Percentiles rank a stretch among this genome's conserved stretches.
phyloP scores from a whole-genome alignment of 2,797 vertebrate genomes.

The Arctocebus calabarensis region DNA sequence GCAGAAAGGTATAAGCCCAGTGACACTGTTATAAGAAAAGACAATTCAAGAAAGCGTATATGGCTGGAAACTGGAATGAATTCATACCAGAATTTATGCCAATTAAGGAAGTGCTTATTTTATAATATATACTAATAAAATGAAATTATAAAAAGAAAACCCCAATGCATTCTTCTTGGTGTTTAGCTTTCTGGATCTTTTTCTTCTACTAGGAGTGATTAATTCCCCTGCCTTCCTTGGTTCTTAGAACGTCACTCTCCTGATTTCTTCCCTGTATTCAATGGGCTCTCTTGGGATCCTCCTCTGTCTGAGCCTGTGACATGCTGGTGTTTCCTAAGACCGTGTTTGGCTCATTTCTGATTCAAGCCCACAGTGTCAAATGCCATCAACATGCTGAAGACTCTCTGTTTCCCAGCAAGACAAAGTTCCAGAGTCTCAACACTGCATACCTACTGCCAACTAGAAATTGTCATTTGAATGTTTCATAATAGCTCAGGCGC shows the following conservation, averaged over 20 bases:
- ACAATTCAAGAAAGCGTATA: constrained; percentile 41
- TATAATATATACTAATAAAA: background rate
- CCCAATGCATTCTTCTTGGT: background rate
- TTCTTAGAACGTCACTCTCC: background rate
- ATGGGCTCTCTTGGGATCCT: background rate
- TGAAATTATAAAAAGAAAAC: background rate
- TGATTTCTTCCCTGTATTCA: background rate
- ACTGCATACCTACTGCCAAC: background rate
- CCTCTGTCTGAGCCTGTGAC: background rate
- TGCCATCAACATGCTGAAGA: too few relatives aligned
- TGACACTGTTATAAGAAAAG: constrained; percentile 62
- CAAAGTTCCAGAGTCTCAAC: background rate
- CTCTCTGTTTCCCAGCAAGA: background rate
- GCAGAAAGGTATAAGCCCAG: constrained; percentile 65
- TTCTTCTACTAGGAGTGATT: background rate
- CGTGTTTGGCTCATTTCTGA: background rate
- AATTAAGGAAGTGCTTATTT: background rate
- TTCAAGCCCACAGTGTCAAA: background rate
- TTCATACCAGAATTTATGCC: background rate
- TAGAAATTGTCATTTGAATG: background rate
- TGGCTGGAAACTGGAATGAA: constrained; percentile 62
- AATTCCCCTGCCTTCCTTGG: background rate
- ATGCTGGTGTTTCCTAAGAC: background rate
- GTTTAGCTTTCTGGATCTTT: background rate
- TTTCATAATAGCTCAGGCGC: background rate